These are phyloP conservation scores for Atherinomorus stipes DNA, from an alignment of 2,113 vertebrate genomes.

Conservation along the genomic window DNA sequence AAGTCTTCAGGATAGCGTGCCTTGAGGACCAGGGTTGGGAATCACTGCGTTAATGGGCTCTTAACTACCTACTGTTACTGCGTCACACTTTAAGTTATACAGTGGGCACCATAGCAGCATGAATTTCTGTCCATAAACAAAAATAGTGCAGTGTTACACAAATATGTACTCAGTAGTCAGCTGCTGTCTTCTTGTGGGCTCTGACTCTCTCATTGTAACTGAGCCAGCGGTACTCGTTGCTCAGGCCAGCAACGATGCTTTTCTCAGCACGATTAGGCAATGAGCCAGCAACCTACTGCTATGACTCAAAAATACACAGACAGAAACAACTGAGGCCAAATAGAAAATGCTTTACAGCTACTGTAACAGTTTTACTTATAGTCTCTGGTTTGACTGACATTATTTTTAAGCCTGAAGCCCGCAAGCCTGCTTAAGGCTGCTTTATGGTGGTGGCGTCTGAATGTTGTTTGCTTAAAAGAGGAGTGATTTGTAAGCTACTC, in stretches of 20 bases:
- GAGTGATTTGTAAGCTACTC: background rate
- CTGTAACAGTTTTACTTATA: background rate
- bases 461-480: background rate
- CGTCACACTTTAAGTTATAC: background rate
- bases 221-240: conserved; percentile 8
- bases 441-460: background rate
- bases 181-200: conserved; percentile 14
- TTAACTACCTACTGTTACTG: background rate
- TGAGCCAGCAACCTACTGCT: conserved; percentile 28
- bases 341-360: background rate
- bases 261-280: background rate
- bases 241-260: conserved; percentile 12
- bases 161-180: conserved; percentile 1
- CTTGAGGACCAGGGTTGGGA: no score
- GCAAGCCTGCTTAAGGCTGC: background rate
- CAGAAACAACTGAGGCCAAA: background rate
- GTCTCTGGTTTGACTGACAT: background rate
- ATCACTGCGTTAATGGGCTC: background rate
- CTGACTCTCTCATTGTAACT: conserved; percentile 27
- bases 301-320: conserved; percentile 22
- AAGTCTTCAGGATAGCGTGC: no score
- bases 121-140: background rate
- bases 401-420: background rate
- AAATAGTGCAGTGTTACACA: conserved; percentile 2
- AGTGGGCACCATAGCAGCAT: no score